A percentile compares a stretch with the other conserved stretches of the same genome.
Evolutionary conservation across 2,113 vertebrate species (phyloP).

Genomic region (Caranx melampygus): DNA sequence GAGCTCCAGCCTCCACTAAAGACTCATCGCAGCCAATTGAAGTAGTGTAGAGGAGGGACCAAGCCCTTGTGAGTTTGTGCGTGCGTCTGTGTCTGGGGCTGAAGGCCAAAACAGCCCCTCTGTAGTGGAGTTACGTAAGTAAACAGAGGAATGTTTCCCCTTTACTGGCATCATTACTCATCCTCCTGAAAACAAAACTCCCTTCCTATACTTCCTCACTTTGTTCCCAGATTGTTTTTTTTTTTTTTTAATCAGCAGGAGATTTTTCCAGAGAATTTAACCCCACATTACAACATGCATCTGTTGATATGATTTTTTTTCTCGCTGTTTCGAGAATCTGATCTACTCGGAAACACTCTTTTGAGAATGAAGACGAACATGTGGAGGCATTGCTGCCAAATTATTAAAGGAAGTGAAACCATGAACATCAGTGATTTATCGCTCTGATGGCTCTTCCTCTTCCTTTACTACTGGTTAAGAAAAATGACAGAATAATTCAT

Average conservation of each 20-base stretch:
- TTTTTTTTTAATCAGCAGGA: neutral
- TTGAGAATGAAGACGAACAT: neutral
- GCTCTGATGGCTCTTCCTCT: neutral
- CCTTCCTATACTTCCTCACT: conserved; percentile 3
- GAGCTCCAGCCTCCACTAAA: conserved; percentile 43
- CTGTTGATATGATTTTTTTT: neutral
- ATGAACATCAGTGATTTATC: neutral
- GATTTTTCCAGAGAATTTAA: conserved; percentile 8
- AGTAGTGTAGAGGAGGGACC: conserved; percentile 54
- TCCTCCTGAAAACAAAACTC: conserved; percentile 56
- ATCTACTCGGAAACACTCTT: neutral
- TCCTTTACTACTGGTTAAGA: neutral
- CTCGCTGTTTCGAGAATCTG: neutral
- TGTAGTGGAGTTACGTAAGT: conserved; percentile 78
- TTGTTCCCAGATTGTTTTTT: conserved; percentile 13
- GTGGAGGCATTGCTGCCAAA: conserved; percentile 4
- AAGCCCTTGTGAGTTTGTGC: conserved; percentile 34
- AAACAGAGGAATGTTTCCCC: conserved; percentile 67
- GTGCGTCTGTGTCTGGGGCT: conserved; percentile 55
- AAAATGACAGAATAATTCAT: conserved; percentile 25
- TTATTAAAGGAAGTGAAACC: conserved; percentile 19
- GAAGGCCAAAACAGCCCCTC: conserved; percentile 69
- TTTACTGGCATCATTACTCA: conserved; percentile 68
- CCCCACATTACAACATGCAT: neutral
- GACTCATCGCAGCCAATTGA: conserved; percentile 64